Base-by-base conservation (phyloP, 92 coral and sea anemone species). In the Phenganax marumi region DNA sequence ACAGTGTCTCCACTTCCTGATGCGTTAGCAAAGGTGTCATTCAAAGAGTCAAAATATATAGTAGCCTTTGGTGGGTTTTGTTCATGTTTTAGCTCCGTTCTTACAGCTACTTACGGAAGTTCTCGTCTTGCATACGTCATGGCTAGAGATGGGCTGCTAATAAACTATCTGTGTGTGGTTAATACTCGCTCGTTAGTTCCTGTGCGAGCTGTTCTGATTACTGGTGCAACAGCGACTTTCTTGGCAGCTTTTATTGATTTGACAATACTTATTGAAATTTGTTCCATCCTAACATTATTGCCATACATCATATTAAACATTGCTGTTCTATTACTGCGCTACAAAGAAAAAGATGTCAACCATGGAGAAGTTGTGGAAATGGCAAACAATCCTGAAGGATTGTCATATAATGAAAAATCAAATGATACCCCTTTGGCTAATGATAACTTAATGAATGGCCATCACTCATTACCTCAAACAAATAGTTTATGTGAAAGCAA, bases 41-140 rank as follows among this genome's bases (percentile, higher is more conserved):
- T 77, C 55, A 77, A 77, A 55, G 68, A 56, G 33, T 77, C 69
- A 7, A 77, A 77, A 77, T 77, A 77, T 22, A 57, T 77, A 53
- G 60, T 77, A 24, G 81, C 81, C 1, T 77, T 77, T 77, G 81
- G 81, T 55, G 81, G 81, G 26, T 77, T 55, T 22, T 77, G 81
- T 60, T 57, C 81, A 0, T 77, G 81, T 56, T 77, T 60, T 49
- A 77, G 81, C 43, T 77, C 81, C 33, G 81, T 77, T 26, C 55
- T 77, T 13, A 77, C 70, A 11, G 81, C 70, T 14, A 11, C 23
- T 18, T 77, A 77, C 56, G 81, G 70, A 55, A 56, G 25, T 13
- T 77, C 81, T 48, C 81, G 81, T 26, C 54, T 77, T 14, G 10
- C 52, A 24, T 77, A 77, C 9, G 81, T 77, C 51, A 77, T 77